Evolutionary conservation across 2,888 invertebrate species (phyloP).

Genomic region (Amphipoea lucens): DNA sequence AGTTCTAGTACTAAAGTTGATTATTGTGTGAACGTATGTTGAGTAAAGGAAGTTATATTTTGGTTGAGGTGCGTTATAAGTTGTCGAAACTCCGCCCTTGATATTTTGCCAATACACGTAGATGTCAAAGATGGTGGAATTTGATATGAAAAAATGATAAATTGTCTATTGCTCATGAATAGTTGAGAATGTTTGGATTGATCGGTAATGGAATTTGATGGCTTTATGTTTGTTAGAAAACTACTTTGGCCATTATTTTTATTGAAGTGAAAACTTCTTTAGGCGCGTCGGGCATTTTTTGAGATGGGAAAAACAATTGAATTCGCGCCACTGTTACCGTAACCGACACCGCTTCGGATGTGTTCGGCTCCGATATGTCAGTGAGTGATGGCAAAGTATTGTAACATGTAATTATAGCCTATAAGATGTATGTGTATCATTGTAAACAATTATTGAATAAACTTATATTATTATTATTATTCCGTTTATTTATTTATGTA

Average conservation of each 20-base stretch:
- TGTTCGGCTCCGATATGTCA: no score
- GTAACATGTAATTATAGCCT: no score
- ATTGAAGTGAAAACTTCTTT: background rate
- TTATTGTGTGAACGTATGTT: conserved; percentile 11
- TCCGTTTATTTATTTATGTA: no score
- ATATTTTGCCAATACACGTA: conserved; percentile 57
- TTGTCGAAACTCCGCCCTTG: conserved; percentile 35
- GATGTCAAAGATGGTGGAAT: conserved; percentile 28
- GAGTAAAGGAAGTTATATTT: background rate
- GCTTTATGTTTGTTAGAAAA: conserved; percentile 7
- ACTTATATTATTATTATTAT: no score
- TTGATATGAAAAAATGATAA: conserved; percentile 46
- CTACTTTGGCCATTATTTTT: background rate
- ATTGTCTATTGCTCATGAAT: conserved; percentile 33
- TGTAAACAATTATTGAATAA: no score
- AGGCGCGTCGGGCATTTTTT: no score
- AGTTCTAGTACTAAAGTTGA: background rate
- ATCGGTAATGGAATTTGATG: background rate
- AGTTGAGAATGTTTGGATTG: conserved; percentile 21
- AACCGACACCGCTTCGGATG: no score
- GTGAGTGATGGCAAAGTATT: no score
- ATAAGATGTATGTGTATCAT: no score
- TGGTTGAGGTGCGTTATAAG: conserved; percentile 35
- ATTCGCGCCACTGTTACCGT: no score
- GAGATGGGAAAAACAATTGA: no score